Evolutionary conservation across 2,888 invertebrate genomes (phyloP).

Genomic region (Nezara viridula): DNA sequence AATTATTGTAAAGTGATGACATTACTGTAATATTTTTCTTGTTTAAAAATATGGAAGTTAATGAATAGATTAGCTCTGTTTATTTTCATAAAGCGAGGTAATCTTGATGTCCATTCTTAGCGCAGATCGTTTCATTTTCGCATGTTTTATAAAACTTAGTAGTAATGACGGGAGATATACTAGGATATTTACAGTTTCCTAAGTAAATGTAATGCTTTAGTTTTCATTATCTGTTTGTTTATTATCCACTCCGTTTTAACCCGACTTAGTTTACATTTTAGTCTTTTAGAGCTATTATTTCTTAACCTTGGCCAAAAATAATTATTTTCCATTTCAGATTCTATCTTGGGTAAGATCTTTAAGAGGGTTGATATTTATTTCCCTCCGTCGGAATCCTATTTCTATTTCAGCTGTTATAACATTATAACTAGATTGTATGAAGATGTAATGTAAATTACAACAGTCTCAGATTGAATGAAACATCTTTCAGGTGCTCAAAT

Average conservation of each 20-base stretch:
- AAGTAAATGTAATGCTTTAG: not conserved
- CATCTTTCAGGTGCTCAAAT: no score
- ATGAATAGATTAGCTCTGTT: no score
- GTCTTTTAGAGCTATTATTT: not conserved
- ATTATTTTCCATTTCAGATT: not conserved
- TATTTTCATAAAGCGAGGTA: no score
- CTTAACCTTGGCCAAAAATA: not conserved
- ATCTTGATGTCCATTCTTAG: not conserved
- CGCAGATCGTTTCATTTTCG: not conserved
- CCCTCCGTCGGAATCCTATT: no score
- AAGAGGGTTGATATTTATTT: not conserved
- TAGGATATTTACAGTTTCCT: not conserved
- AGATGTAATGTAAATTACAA: no score
- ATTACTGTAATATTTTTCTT: no score
- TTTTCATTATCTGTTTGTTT: constrained; percentile 9
- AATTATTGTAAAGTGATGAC: no score
- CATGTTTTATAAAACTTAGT: not conserved
- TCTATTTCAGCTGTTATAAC: no score
- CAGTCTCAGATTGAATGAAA: no score
- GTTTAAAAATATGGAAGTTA: no score
- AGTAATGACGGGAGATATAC: not conserved
- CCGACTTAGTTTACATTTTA: not conserved
- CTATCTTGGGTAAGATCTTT: not conserved
- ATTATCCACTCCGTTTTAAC: constrained; percentile 16
- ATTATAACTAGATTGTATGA: no score